Conservation (phyloP, 2,113 vertebrate species). For the Perognathus longimembris region DNA sequence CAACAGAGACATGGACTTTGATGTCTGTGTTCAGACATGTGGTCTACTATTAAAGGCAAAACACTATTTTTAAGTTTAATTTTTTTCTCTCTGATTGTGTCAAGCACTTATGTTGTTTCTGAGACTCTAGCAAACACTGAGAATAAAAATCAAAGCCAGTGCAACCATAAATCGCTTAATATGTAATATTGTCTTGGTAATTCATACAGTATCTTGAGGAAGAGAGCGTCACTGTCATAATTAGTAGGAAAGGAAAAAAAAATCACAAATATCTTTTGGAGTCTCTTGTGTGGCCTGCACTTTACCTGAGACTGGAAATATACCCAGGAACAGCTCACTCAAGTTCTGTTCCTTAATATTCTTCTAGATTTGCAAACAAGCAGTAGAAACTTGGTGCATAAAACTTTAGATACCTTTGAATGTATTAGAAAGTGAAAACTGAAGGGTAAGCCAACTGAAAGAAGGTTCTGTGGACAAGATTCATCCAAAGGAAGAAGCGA, state of each 20-base stretch:
- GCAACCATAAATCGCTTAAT: not conserved
- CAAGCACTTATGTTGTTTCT: not conserved
- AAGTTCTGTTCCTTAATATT: not conserved
- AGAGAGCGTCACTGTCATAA: no score
- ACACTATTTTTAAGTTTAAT: constrained; percentile 31
- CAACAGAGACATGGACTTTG: constrained; percentile 38
- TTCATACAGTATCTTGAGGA: not conserved
- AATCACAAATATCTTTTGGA: not conserved
- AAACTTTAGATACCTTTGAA: not conserved
- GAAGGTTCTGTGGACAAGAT: not conserved
- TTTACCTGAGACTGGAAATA: not conserved
- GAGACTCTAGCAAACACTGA: not conserved
- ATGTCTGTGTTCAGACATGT: constrained; percentile 48
- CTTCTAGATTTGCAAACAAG: not conserved
- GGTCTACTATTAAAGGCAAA: constrained; percentile 61
- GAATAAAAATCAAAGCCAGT: not conserved
- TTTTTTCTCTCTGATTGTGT: not conserved
- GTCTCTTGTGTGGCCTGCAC: no score
- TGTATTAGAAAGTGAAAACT: not conserved
- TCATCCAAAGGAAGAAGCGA: no score
- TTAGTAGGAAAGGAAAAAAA: not conserved
- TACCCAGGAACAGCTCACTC: not conserved
- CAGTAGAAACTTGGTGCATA: not conserved
- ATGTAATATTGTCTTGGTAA: not conserved
- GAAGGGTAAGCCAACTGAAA: not conserved